These are phyloP conservation scores for Isichthys henryi DNA, from an alignment of 2,113 vertebrate genomes.

Conservation along the genomic window DNA sequence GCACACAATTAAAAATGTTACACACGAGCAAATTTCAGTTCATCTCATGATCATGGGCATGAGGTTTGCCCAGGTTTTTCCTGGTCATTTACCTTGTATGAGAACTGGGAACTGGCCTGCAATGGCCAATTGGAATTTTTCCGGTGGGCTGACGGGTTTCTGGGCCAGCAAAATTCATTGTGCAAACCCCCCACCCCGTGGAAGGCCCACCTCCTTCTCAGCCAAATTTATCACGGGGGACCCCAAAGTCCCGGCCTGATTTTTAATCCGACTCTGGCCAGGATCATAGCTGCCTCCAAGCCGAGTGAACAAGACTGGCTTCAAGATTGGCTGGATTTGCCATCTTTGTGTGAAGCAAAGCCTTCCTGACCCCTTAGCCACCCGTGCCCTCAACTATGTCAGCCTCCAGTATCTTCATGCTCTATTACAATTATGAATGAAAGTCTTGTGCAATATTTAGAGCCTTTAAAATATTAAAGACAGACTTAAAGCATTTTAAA, in stretches of 20 bases:
- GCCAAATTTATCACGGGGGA: neutral
- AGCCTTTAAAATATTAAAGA: neutral
- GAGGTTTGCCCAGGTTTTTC: neutral
- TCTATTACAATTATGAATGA: neutral
- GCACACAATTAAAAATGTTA: neutral
- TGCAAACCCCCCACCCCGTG: neutral
- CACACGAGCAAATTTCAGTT: neutral
- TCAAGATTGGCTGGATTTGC: neutral
- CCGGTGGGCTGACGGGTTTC: neutral
- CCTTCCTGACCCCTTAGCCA: neutral
- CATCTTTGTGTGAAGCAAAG: neutral
- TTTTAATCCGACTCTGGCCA: neutral
- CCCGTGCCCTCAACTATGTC: neutral
- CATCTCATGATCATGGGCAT: neutral
- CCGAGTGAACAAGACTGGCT: neutral
- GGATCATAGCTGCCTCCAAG: neutral
- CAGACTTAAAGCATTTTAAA: constrained; percentile 7
- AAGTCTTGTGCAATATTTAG: neutral
- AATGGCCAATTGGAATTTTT: neutral
- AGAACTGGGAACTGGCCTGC: neutral
- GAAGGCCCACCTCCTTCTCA: neutral
- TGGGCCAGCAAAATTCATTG: neutral
- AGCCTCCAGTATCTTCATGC: neutral
- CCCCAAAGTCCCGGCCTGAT: neutral
- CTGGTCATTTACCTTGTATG: neutral